phyloP scores from a whole-genome alignment of 2,797 vertebrate species.

The Chiloscyllium punctatum region DNA sequence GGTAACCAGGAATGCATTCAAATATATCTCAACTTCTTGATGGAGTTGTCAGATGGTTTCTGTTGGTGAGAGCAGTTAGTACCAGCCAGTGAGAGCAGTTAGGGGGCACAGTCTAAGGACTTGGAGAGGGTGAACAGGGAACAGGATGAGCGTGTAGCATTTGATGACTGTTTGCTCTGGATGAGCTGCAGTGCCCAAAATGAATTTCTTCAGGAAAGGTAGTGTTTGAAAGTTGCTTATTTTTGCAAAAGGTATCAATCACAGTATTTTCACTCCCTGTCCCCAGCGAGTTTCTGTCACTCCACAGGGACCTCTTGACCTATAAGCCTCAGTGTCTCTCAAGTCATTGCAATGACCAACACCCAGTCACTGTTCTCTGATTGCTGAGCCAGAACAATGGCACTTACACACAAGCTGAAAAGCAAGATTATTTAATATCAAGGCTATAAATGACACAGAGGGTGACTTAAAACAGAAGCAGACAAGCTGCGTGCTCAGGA shows the following conservation, averaged over 20 bases:
- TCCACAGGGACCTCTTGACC: not conserved
- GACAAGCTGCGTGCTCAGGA: not conserved
- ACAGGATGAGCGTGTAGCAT: not conserved
- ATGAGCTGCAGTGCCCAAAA: no score
- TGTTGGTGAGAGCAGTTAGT: not conserved
- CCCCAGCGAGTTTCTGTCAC: not conserved
- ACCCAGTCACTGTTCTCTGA: no score
- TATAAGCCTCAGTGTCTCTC: not conserved
- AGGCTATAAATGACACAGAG: not conserved
- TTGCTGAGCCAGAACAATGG: not conserved
- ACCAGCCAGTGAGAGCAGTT: not conserved
- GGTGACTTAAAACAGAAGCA: not conserved
- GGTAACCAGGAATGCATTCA: no score
- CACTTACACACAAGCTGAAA: not conserved
- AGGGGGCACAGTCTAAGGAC: not conserved
- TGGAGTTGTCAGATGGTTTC: not conserved
- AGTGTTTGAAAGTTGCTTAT: no score
- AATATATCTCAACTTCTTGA: no score
- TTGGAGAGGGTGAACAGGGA: no score
- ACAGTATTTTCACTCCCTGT: no score
- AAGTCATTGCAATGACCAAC: not conserved
- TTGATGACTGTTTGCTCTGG: no score
- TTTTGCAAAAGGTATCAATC: no score
- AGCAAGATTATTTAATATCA: not conserved
- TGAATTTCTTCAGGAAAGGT: no score